phyloP scores from a whole-genome alignment of 37 sponge, comb jelly and placozoan species.

The Oscarella lobularis region DNA sequence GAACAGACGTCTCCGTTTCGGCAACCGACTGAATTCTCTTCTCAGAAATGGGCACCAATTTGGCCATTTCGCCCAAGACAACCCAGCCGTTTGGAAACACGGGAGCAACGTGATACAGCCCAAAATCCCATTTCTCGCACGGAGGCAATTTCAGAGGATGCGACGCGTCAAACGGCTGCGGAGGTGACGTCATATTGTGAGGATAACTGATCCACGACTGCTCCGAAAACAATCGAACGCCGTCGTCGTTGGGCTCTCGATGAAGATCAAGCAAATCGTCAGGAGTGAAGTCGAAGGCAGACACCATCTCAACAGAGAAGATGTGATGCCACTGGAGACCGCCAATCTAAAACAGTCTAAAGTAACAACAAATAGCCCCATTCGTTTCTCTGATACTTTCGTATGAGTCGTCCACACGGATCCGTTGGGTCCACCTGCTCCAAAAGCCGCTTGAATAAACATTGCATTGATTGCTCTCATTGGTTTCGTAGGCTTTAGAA shows the following conservation, averaged over 20 bases:
- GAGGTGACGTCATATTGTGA: conserved; percentile 7
- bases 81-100: conserved; percentile 19
- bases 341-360: too few relatives aligned
- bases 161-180: conserved; percentile 1
- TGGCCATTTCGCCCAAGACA: conserved; percentile 53
- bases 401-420: conserved; percentile 37
- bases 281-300: conserved; percentile 11
- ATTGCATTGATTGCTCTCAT: conserved; percentile 45
- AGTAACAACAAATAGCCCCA: too few relatives aligned
- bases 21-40: conserved; percentile 10
- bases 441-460: conserved; percentile 43
- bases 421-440: conserved; percentile 38
- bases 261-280: conserved; percentile 30
- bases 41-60: conserved; percentile 42
- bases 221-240: too few relatives aligned
- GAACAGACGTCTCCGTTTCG: background rate
- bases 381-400: too few relatives aligned
- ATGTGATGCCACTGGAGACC: conserved; percentile 45
- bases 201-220: conserved; percentile 6
- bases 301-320: conserved; percentile 36
- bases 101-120: conserved; percentile 40
- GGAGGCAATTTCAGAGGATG: conserved; percentile 6
- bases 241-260: background rate
- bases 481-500: conserved; percentile 55
- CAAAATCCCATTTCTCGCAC: conserved; percentile 28